phyloP scores from a whole-genome alignment of 2,888 invertebrate species.

The Pristionchus exspectatus region DNA sequence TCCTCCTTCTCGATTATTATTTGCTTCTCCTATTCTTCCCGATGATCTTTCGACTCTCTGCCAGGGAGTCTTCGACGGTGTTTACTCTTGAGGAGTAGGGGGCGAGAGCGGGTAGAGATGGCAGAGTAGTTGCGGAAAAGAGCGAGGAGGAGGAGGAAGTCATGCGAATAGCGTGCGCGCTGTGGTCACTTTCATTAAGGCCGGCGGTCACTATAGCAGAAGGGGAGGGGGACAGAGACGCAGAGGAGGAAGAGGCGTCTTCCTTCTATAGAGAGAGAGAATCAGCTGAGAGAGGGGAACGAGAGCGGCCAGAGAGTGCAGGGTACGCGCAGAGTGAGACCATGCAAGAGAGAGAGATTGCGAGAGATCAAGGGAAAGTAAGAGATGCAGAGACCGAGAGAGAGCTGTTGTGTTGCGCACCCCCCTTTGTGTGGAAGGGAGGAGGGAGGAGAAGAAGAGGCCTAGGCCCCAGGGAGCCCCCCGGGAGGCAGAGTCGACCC shows the following conservation, averaged over 20 bases:
- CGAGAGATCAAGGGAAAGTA: neutral
- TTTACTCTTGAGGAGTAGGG: neutral
- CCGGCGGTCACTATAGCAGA: slow-evolving; percentile 6
- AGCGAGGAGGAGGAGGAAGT: neutral
- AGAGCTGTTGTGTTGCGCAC: neutral
- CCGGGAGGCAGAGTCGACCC: neutral
- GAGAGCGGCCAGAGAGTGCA: slow-evolving; percentile 45
- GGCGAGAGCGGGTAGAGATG: slow-evolving; percentile 9
- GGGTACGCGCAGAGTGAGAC: neutral
- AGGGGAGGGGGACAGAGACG: neutral
- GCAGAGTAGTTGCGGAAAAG: neutral
- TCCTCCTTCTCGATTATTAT: neutral
- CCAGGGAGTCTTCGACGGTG: neutral
- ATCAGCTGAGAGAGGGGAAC: slow-evolving; percentile 24
- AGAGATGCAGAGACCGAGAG: slow-evolving; percentile 50
- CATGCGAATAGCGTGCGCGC: neutral
- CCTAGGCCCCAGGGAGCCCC: slow-evolving; percentile 28
- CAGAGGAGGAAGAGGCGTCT: neutral
- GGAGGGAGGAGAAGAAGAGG: neutral
- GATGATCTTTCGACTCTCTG: neutral
- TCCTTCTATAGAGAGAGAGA: neutral
- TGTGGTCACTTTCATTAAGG: slow-evolving; percentile 40
- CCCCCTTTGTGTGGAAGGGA: neutral
- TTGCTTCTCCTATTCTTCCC: neutral
- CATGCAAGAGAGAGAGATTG: neutral